Conservation (phyloP, 2,113 vertebrate genomes). For the Hiodon tergisus region DNA sequence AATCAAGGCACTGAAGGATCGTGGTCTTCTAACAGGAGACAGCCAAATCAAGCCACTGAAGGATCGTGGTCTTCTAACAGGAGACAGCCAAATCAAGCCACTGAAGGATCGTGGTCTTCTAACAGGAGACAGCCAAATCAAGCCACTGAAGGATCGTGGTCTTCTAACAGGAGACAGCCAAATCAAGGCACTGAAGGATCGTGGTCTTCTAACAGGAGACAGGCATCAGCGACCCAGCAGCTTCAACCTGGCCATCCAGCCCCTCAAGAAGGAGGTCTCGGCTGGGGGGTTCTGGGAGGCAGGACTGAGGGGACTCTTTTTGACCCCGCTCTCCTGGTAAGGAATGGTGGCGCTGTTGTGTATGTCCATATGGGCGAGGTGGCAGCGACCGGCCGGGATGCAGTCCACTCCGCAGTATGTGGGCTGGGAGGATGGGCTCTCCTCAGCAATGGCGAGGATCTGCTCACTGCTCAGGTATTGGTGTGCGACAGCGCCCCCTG, state of each 20-base stretch:
- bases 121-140: neutral
- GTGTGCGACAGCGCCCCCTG: constrained; percentile 74
- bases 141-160: too few relatives aligned
- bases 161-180: too few relatives aligned
- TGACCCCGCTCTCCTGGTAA: constrained; percentile 72
- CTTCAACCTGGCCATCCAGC: constrained; percentile 81
- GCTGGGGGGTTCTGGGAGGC: constrained; percentile 51
- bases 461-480: constrained; percentile 88
- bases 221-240: constrained; percentile 81
- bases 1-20: too few relatives aligned
- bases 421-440: constrained; percentile 59
- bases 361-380: constrained; percentile 70
- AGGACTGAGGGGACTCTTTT: constrained; percentile 48
- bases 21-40: too few relatives aligned
- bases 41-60: too few relatives aligned
- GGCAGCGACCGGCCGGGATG: constrained; percentile 76
- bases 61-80: too few relatives aligned
- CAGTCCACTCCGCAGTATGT: constrained; percentile 80
- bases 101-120: too few relatives aligned
- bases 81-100: too few relatives aligned
- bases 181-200: too few relatives aligned
- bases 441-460: constrained; percentile 81
- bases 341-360: constrained; percentile 83
- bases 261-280: constrained; percentile 72
- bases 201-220: neutral